Evolutionary conservation across 2,113 vertebrate species (phyloP).

Genomic region (Oryzias melastigma): DNA sequence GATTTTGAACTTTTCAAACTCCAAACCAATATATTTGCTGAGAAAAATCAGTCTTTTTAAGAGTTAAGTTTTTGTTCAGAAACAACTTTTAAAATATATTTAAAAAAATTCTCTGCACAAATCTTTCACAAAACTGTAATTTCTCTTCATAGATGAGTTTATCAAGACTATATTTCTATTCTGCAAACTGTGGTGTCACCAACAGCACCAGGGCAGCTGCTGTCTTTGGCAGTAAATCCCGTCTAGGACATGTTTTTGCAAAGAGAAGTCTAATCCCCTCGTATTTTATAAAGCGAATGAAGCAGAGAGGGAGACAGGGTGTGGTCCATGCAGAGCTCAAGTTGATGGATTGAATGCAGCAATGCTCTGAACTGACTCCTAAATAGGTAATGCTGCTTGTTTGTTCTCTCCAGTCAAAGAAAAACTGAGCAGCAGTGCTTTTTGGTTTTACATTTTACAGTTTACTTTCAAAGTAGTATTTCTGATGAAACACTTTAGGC

Average conservation of each 20-base stretch:
- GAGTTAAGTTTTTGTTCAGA: too few species aligned
- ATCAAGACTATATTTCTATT: too few species aligned
- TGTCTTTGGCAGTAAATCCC: slow-evolving; percentile 21
- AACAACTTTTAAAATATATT: too few species aligned
- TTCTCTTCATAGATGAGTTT: too few species aligned
- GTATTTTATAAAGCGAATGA: slow-evolving; percentile 21
- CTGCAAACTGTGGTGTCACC: not conserved
- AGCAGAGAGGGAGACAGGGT: slow-evolving; percentile 7
- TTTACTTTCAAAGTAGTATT: not conserved
- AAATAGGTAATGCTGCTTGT: slow-evolving; percentile 61
- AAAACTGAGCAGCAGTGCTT: too few species aligned
- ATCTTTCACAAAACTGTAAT: too few species aligned
- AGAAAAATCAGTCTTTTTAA: too few species aligned
- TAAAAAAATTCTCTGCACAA: too few species aligned
- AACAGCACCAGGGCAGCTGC: slow-evolving; percentile 1
- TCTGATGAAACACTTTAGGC: not conserved
- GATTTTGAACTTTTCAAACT: too few species aligned
- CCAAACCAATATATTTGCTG: too few species aligned
- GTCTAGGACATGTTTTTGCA: slow-evolving; percentile 6
- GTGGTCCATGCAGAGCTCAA: slow-evolving; percentile 18
- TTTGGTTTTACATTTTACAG: too few species aligned
- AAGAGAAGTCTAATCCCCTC: slow-evolving; percentile 25
- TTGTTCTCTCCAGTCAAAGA: not conserved
- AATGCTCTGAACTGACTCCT: slow-evolving; percentile 29
- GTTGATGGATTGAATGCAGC: slow-evolving; percentile 33